phyloP scores from a whole-genome alignment of 2,797 vertebrate species.

The Okamejei kenojei region DNA sequence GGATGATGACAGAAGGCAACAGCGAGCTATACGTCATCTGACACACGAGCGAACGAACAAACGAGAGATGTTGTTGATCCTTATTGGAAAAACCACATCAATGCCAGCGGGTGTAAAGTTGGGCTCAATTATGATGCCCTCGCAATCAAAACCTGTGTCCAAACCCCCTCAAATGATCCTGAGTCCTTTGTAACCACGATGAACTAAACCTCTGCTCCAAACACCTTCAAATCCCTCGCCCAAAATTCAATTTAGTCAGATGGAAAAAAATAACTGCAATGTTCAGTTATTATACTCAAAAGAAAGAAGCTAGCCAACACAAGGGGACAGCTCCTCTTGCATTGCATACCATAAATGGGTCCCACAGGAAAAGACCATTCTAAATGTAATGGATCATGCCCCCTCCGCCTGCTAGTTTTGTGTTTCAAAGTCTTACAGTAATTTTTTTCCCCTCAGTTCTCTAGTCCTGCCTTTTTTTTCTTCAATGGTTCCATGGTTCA shows the following conservation, averaged over 20 bases:
- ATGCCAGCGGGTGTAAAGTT: not conserved
- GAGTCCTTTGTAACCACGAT: not conserved
- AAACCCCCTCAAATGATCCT: not conserved
- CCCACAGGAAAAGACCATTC: not conserved
- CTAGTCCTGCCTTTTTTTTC: not conserved
- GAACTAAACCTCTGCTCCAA: not conserved
- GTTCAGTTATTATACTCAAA: not conserved
- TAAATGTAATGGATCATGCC: not conserved
- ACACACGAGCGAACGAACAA: no score
- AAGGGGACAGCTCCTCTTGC: not conserved
- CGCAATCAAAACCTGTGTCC: not conserved
- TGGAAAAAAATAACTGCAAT: not conserved
- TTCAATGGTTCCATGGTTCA: no score
- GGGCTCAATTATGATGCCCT: not conserved
- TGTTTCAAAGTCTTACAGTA: not conserved
- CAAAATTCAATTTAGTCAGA: not conserved
- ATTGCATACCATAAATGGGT: not conserved
- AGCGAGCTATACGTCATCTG: no score
- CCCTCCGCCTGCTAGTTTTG: not conserved
- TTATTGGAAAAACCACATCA: no score
- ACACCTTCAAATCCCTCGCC: not conserved
- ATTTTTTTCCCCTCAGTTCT: not conserved
- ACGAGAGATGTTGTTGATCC: not conserved
- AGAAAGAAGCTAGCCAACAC: not conserved
- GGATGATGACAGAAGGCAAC: no score